These are phyloP conservation scores for Sporophila hypoxantha DNA, from an alignment of 2,113 vertebrate species.

Conservation along the genomic window DNA sequence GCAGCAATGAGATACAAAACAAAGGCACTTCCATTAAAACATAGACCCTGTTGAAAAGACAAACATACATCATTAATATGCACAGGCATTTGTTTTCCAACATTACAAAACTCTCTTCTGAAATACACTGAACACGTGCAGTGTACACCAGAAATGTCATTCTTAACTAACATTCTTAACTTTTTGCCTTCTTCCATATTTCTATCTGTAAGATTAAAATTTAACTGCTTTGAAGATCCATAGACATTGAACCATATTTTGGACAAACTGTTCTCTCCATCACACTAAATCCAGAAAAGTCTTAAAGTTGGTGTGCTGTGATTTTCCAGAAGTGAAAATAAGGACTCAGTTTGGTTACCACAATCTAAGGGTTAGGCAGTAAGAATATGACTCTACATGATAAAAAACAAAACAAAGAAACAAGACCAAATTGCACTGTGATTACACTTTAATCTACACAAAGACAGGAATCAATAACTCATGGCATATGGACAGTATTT, in stretches of 20 bases:
- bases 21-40: slow-evolving; percentile 82
- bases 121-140: background rate
- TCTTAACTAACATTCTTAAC: background rate
- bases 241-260: background rate
- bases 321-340: background rate
- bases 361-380: background rate
- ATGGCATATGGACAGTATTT: background rate
- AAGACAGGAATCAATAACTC: background rate
- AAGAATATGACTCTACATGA: background rate
- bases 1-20: slow-evolving; percentile 84
- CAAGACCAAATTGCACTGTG: background rate
- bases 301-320: background rate
- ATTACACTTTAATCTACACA: background rate
- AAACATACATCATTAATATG: background rate
- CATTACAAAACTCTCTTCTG: background rate
- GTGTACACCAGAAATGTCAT: background rate
- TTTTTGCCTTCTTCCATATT: background rate
- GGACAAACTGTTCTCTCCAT: background rate
- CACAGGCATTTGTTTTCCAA: background rate
- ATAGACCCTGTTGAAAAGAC: slow-evolving; percentile 71
- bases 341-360: background rate
- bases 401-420: background rate
- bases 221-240: background rate
- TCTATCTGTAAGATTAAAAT: background rate
- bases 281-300: background rate